Evolutionary conservation across 2,113 vertebrate species (phyloP).

Genomic region (Silurus asotus): DNA sequence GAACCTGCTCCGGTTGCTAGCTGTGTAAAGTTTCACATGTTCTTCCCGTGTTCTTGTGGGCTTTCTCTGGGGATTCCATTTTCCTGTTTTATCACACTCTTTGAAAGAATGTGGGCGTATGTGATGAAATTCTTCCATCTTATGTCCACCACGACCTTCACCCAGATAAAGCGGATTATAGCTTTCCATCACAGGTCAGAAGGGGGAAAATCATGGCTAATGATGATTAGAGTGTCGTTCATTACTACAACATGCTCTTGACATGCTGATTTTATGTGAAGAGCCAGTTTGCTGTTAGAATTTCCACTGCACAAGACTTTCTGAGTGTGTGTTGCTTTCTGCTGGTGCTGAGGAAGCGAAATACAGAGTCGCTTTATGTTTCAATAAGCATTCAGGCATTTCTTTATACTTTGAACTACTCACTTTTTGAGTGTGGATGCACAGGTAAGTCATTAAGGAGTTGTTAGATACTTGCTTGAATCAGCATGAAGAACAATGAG

Average conservation of each 20-base stretch:
- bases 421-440: background rate
- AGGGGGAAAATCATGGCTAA: conserved; percentile 30
- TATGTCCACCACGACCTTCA: background rate
- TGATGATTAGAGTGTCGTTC: conserved; percentile 17
- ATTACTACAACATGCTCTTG: conserved; percentile 32
- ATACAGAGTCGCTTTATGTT: background rate
- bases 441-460: background rate
- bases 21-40: background rate
- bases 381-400: background rate
- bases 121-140: background rate
- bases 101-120: background rate
- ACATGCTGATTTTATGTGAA: conserved; percentile 19
- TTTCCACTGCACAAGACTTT: conserved; percentile 24
- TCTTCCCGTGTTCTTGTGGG: background rate
- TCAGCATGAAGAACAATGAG: conserved; percentile 23
- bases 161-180: background rate
- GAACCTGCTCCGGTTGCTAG: background rate
- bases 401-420: conserved; percentile 5
- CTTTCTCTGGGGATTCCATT: background rate
- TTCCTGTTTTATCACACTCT: background rate
- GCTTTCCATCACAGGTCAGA: conserved; percentile 11
- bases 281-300: conserved; percentile 8
- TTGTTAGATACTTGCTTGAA: background rate
- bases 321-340: conserved; percentile 31
- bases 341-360: conserved; percentile 25